These are phyloP conservation scores for Zapornia atra DNA, from an alignment of 2,113 vertebrate species.

Conservation along the genomic window DNA sequence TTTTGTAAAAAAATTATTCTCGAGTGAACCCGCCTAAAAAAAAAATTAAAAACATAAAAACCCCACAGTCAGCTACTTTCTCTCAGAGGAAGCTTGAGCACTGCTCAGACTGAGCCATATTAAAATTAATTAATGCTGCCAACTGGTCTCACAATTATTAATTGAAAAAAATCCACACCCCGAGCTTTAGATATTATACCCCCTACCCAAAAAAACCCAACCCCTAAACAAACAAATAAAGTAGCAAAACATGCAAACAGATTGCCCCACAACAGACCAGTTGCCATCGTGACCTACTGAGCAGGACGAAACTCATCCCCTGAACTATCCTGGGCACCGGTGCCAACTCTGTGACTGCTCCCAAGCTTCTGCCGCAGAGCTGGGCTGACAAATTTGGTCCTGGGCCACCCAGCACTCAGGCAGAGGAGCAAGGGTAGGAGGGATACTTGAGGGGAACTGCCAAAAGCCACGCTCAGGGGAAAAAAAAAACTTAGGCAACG, in stretches of 20 bases:
- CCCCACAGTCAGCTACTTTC: not conserved
- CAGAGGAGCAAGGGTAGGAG: not conserved
- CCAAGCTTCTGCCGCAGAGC: not conserved
- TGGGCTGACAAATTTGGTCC: not conserved
- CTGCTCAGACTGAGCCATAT: not conserved
- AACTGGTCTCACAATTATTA: not conserved
- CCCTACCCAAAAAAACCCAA: not conserved
- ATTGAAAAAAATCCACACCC: not conserved
- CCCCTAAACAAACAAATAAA: not conserved
- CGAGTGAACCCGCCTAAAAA: not conserved
- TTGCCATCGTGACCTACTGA: not conserved
- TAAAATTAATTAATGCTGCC: not conserved
- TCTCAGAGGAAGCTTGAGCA: not conserved
- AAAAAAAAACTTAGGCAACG: not conserved
- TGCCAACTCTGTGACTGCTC: fast-evolving
- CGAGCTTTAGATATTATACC: not conserved
- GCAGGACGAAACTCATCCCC: not conserved
- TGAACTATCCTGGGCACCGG: not conserved
- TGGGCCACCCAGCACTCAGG: not conserved
- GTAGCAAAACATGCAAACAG: not conserved
- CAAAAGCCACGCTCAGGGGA: fast-evolving
- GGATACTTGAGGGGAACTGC: not conserved
- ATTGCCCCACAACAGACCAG: fast-evolving
- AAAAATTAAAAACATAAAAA: not conserved
- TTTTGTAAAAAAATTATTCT: conserved; percentile 4